Percentiles rank a stretch among this genome's conserved stretches.
phyloP scores from a whole-genome alignment of 2,888 invertebrate species.

The Caenorhabditis virilis region DNA sequence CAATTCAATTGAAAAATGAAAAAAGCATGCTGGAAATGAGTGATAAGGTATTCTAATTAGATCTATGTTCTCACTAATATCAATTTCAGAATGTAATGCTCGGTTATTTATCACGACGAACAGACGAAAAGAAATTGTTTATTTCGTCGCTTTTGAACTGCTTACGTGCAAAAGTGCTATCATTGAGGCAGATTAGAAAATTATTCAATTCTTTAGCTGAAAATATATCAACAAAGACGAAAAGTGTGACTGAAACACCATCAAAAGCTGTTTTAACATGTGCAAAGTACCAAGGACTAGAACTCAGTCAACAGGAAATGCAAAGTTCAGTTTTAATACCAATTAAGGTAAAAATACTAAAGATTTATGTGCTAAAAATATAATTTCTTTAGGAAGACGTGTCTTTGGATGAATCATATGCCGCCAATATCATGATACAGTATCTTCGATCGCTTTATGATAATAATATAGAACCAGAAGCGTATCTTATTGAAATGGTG shows the following conservation, averaged over 20 bases:
- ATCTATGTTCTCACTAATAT: background rate
- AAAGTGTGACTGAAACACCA: background rate
- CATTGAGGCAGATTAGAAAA: slow-evolving; percentile 31
- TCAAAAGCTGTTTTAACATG: slow-evolving; percentile 15
- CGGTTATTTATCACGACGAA: slow-evolving; percentile 34
- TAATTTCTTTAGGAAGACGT: slow-evolving; percentile 31
- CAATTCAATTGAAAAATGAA: slow-evolving; percentile 23
- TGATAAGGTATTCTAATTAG: slow-evolving; percentile 8
- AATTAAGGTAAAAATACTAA: slow-evolving; percentile 24
- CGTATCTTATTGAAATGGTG: slow-evolving; percentile 52
- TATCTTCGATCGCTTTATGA: slow-evolving; percentile 36
- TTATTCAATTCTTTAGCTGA: slow-evolving; percentile 17
- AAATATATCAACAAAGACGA: no score
- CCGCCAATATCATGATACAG: slow-evolving; percentile 42
- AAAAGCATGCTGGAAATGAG: slow-evolving; percentile 26
- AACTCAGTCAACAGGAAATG: slow-evolving; percentile 35
- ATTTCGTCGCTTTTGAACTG: slow-evolving; percentile 16
- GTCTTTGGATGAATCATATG: slow-evolving; percentile 28
- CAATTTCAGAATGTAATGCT: slow-evolving; percentile 17
- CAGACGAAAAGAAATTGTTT: slow-evolving; percentile 23
- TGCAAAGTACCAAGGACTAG: slow-evolving; percentile 17
- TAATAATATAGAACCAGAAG: slow-evolving; percentile 19
- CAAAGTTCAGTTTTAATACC: slow-evolving; percentile 44
- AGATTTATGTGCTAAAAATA: background rate
- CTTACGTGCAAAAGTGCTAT: slow-evolving; percentile 18